Conservation (phyloP, 1,140 invertebrate genomes). For the Gryllus bimaculatus region DNA sequence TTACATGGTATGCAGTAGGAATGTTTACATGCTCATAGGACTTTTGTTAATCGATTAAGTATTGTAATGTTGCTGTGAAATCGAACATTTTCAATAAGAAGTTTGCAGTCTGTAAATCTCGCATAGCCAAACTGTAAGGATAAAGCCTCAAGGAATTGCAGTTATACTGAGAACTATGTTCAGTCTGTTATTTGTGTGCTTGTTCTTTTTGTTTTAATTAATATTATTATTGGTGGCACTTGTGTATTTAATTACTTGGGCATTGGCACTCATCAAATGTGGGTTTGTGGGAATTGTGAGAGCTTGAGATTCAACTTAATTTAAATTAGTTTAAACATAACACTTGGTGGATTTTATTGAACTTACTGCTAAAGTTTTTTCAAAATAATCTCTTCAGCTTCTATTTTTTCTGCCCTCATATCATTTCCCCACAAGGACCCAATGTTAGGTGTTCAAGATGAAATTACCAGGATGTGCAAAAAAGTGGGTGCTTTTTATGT, state of each 20-base stretch:
- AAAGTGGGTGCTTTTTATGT: too few relatives aligned
- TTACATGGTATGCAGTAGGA: too few relatives aligned
- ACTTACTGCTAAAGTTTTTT: neutral
- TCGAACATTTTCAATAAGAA: neutral
- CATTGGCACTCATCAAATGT: too few relatives aligned
- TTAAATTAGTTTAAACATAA: neutral
- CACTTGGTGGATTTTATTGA: neutral
- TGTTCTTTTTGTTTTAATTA: neutral
- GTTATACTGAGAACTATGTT: neutral
- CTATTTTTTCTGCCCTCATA: too few relatives aligned
- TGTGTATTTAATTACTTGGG: neutral
- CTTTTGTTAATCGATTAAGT: neutral
- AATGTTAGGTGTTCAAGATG: too few relatives aligned
- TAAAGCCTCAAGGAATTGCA: too few relatives aligned
- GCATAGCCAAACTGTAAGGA: too few relatives aligned
- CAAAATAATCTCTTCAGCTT: too few relatives aligned
- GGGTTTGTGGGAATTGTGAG: neutral
- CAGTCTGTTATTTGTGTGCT: neutral
- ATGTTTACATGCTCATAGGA: neutral
- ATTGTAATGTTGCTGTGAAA: neutral
- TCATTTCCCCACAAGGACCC: too few relatives aligned
- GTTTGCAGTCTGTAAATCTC: too few relatives aligned
- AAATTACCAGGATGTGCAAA: too few relatives aligned
- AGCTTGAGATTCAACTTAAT: neutral
- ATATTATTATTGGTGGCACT: neutral